These are phyloP conservation scores for Aphaenogaster ashmeadi DNA, from an alignment of 1,140 invertebrate species.

Conservation along the genomic window DNA sequence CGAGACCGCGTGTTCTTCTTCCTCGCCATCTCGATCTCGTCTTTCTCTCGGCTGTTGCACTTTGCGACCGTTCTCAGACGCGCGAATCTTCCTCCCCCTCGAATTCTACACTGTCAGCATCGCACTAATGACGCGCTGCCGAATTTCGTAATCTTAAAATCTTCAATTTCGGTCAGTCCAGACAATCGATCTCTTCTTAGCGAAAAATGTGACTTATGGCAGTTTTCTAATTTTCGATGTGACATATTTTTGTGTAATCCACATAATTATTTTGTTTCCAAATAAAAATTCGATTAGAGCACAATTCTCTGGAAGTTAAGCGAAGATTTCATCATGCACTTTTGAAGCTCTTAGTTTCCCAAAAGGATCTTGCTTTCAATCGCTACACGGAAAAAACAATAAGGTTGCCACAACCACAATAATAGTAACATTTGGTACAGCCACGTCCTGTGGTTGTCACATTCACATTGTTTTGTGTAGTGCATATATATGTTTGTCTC, in stretches of 20 bases:
- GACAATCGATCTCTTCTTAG: neutral
- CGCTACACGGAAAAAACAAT: no score
- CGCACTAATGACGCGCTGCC: neutral
- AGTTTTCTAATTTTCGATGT: neutral
- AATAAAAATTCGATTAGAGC: neutral
- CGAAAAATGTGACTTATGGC: neutral
- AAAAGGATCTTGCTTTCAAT: neutral
- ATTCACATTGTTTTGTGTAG: no score
- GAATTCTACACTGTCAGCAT: neutral
- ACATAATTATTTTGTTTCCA: neutral
- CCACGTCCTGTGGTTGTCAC: no score
- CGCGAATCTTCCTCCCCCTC: neutral
- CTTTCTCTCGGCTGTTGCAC: constrained; percentile 13
- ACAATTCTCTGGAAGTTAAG: neutral
- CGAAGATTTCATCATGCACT: neutral
- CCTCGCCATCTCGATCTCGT: constrained; percentile 8
- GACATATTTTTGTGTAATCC: neutral
- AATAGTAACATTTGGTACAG: no score
- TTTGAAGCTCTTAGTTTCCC: neutral
- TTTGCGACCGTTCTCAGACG: neutral
- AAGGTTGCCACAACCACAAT: no score
- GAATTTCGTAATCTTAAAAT: neutral
- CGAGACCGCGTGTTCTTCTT: constrained; percentile 17
- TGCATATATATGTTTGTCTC: no score
- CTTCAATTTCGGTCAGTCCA: neutral